These are phyloP conservation scores for Zelostemma sp. DNA, from an alignment of 1,140 invertebrate genomes.

Conservation along the genomic window DNA sequence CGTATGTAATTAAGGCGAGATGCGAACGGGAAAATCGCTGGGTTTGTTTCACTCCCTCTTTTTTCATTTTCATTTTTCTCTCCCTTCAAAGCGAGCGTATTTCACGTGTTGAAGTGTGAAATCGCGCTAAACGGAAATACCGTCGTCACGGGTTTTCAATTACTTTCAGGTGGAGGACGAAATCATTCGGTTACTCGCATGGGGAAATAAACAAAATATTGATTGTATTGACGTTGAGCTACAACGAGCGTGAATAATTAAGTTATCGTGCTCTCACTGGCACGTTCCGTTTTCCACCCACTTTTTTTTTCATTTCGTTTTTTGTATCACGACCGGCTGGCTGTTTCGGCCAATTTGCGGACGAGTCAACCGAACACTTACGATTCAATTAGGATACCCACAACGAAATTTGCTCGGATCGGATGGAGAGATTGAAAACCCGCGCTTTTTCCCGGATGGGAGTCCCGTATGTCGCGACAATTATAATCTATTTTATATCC, in stretches of 20 bases:
- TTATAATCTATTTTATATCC: constrained; percentile 38
- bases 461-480: constrained; percentile 51
- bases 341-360: constrained; percentile 65
- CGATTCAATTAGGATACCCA: too few species aligned
- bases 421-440: constrained; percentile 65
- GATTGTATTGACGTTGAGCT: constrained; percentile 44
- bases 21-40: too few species aligned
- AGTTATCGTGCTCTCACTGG: constrained; percentile 37
- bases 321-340: constrained; percentile 47
- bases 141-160: constrained; percentile 23
- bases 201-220: constrained; percentile 52
- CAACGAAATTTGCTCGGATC: too few species aligned
- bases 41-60: too few species aligned
- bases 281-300: constrained; percentile 44
- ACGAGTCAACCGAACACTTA: constrained; percentile 58
- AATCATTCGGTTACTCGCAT: constrained; percentile 21
- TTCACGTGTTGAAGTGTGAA: too few species aligned
- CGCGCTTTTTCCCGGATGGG: constrained; percentile 58
- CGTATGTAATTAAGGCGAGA: constrained; percentile 40
- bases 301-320: constrained; percentile 52
- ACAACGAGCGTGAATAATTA: constrained; percentile 54
- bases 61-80: too few species aligned
- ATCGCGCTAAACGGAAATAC: not conserved
- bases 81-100: too few species aligned
- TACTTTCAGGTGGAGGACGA: constrained; percentile 23